phyloP scores from a whole-genome alignment of 2,113 vertebrate species.

The Anser brachyrhynchus region DNA sequence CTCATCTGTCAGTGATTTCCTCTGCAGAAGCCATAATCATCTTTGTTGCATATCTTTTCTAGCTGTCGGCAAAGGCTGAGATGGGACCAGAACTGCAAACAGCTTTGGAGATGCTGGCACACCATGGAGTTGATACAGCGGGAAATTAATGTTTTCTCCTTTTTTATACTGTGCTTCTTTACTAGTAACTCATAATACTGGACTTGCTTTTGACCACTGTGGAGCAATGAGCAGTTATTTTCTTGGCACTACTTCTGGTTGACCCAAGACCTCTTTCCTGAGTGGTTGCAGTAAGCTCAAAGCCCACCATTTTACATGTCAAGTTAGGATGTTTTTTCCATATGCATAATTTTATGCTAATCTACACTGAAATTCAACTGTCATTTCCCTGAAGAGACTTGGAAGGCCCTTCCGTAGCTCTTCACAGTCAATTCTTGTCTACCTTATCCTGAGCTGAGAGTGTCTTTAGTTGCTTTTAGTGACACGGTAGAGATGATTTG shows the following conservation, averaged over 20 bases:
- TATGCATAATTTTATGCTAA: background rate
- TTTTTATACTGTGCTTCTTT: background rate
- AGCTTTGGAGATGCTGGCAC: background rate
- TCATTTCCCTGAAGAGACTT: background rate
- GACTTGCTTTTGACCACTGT: background rate
- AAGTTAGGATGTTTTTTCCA: background rate
- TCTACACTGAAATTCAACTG: background rate
- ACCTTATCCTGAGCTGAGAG: background rate
- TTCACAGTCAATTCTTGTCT: background rate
- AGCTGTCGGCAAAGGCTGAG: background rate
- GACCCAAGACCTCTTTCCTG: background rate
- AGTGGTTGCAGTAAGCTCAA: background rate
- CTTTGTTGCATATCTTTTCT: background rate
- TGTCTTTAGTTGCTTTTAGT: background rate
- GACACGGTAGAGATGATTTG: accelerated
- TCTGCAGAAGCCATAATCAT: background rate
- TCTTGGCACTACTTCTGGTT: background rate
- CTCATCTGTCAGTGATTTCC: background rate
- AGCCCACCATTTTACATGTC: background rate
- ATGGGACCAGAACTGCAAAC: background rate
- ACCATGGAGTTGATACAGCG: background rate
- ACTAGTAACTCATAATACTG: background rate
- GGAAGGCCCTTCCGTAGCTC: background rate
- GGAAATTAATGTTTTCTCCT: background rate
- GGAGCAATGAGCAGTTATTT: background rate